Evolutionary conservation across 2,113 vertebrate species (phyloP), one percentile per base, ranked within the genome.

Genomic region (Siniperca knerii): DNA sequence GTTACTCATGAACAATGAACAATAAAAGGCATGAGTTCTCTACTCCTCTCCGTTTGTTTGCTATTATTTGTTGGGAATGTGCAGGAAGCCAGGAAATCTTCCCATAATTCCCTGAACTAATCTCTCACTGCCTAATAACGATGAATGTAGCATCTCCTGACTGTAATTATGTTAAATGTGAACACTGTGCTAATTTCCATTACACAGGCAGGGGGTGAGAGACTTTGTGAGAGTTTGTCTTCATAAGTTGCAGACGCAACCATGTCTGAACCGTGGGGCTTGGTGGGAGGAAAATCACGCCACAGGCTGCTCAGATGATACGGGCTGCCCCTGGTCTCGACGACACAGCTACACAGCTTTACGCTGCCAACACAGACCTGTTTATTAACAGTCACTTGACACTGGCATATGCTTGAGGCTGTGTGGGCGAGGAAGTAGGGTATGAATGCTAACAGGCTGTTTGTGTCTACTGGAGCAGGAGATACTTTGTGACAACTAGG

Each of bases 381-480:
- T 83, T 91, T 88, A 91, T 84, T 66, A 70, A 75, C 77, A 77
- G 79, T 87, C 89, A 81, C 76, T 62, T 89, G 78, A 85, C 84
- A 87, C 50, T n/a, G 73, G 69, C 82, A 54, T 87, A 77, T 74
- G 83, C 81, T 84, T 4, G 64, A 75, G 82, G 80, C 79, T 72
- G 84, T 58, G 88, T 75, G 77, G 79, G 86, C 29, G 64, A 86
- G 52, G 75, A 84, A 77, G 71, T 61, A 12, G 67, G 55, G 54
- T 79, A 77, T 33, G 37, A 81, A 79, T 87, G 68, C 29, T 68
- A 84, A 16, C 81, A 62, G 75, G 52, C 58, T 71, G 79, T 79
- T 70, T 82, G 54, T 78, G 55, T 84, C 37, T 35, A 8, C 54
- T 33, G 74, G 13, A 82, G 67, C 71, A 25, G 62, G 52, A 78